Conservation (phyloP, 2,888 invertebrate species). For the Sminthurinus aureus region DNA sequence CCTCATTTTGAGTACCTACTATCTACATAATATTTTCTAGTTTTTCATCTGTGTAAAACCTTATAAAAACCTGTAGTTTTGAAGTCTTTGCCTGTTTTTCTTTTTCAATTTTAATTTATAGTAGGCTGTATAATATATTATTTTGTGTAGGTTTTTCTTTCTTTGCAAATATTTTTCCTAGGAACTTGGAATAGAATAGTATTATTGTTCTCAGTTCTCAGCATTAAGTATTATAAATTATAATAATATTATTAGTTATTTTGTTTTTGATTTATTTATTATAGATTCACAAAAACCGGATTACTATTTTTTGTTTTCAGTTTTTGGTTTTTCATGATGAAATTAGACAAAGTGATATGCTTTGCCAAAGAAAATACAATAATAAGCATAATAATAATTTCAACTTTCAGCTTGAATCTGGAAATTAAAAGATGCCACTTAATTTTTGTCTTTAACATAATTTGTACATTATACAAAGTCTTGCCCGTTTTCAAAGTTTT, state of each 20-base stretch:
- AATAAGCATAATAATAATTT: neutral
- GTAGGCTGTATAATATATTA: neutral
- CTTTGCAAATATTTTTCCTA: too few relatives aligned
- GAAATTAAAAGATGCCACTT: neutral
- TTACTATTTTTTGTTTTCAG: neutral
- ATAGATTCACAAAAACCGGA: too few relatives aligned
- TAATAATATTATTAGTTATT: neutral
- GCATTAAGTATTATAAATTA: neutral
- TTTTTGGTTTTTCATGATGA: neutral
- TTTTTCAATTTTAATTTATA: neutral
- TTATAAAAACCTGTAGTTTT: neutral
- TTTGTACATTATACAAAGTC: neutral
- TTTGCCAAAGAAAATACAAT: too few relatives aligned
- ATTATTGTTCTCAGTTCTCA: neutral
- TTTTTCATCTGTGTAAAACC: too few relatives aligned
- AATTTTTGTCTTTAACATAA: too few relatives aligned
- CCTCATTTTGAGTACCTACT: too few relatives aligned
- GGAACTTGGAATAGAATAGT: neutral
- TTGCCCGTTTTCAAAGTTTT: neutral
- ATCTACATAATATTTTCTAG: too few relatives aligned
- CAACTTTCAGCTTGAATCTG: neutral
- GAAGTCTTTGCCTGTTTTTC: neutral
- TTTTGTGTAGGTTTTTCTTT: neutral
- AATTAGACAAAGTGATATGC: neutral
- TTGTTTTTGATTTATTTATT: neutral